Base-by-base conservation (phyloP, 23 tunicate genomes). In the Ascidia mentula region DNA sequence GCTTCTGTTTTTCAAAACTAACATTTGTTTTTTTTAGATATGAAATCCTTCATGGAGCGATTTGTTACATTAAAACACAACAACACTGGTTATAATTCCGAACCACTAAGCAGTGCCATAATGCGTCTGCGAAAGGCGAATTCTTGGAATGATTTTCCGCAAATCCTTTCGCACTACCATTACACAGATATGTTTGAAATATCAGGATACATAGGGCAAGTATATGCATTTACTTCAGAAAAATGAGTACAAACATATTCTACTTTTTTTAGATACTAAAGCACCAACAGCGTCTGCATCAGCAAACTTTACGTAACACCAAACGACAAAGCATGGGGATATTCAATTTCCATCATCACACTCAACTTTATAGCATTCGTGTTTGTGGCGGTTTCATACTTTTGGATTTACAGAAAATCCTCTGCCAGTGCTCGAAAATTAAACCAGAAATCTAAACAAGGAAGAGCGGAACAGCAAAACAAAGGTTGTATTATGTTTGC, bases 271-370 rank as follows among this genome's bases (percentile, higher is more conserved):
- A 74, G 78, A 37, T 74, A 74, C 53, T 74, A 74, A 46, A 74
- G 78, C 78, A 39, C 37, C 34, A 74, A 74, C 59, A 74, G 78
- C 59, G 78, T 74, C 37, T 74, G 78, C 78, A 74, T 74, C 18
- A 33, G 38, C n/a, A 38, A 40, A 9, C 46, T 74, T 39, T 74
- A 38, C 59, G 78, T 74, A 46, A 74, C 60, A 38, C 36, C 46
- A 5, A 39, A 46, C 59, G 59, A 74, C 53, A 28, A 31, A n/a
- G 78, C 53, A 18, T 74, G 78, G 78, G 34, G 24, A 34, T 74
- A 5, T 36, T 74, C 78, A 28, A 18, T 74, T 40, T 30, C 40
- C 15, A 74, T 74, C 34, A 38, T 30, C 53, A 38, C n/a, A 2
- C 18, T 74, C 9, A 74, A 74, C 59, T 74, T 74, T 35, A 1